Evolutionary conservation across 2,888 invertebrate species (phyloP), one percentile per base, ranked within the genome.

Genomic region (Micropterix aruncella): DNA sequence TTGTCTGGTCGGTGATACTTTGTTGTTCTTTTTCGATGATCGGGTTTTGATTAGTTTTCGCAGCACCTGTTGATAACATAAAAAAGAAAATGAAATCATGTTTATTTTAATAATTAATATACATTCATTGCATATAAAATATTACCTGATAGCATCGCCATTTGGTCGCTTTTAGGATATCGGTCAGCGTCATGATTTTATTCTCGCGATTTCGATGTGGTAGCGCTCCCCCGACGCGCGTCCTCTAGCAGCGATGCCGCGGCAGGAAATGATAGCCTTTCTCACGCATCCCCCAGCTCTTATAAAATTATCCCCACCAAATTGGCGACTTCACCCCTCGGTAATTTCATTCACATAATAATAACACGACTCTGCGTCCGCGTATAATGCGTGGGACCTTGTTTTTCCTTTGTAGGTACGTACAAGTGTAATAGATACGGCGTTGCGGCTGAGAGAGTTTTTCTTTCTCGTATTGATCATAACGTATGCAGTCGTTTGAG

Each of bases 1-100:
- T 14, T 62, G 58, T 19, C 64, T 55, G 14, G 60, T 60, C 0
- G 69, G 69, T 0, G 69, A 67, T 39, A 70, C 61, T 18, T 63
- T 58, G 55, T 69, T 69, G 9, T 5, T 9, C 14, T 5, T 4
- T 27, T 27, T 5, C 7, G 27, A 27, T 7, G 7, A 27, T 27
- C 12, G 5, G 27, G 5, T 27, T 27, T 12, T 27, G 27, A 27
- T 27, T 7, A 27, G 27, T 27, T 27, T 27, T 5, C 27, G 27
- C 27, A 27, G 12, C 7, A 27, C 27, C 27, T 27, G 27, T 12
- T 7, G 27, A 27, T 7, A 27, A 12, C 27, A 27, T 7, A 27
- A 5, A 12, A 27, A 27, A 7, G 27, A 27, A 27, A 27, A 12
- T 27, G 12, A 27, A 27, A 12, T 12, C 27, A 27, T 27, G 27